Evolutionary conservation across 2,888 invertebrate genomes (phyloP), one percentile per base, ranked within the genome.

Genomic region (Cantharis flavilabris): DNA sequence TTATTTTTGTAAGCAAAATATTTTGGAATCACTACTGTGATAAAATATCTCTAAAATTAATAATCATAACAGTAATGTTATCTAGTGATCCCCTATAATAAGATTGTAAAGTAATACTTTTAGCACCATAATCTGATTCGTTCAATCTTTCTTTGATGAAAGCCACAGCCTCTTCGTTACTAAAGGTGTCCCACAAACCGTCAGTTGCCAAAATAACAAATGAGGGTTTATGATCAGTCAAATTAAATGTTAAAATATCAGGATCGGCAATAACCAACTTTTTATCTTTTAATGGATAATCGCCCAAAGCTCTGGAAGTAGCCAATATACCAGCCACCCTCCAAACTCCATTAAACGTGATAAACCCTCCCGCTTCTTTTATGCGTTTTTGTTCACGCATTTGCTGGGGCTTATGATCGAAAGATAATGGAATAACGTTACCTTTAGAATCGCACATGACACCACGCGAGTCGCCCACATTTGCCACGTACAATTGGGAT

Each of bases 321-420:
- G 98, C 98, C 82, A 98, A 90, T 82, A 98, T 97, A 7, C 98
- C 98, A 72, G 97, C 97, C 4, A 98, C 98, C 83, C 98, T 90
- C 98, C 98, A 98, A 1, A 98, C 98, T 30, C 98, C 98, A 86
- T 97, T 96, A 85, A 97, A 98, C 69, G 96, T 95, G 71, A 98
- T 96, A 86, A 96, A 96, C 16, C 98, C 98, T 70, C 98, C 98
- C 26, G 98, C 98, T 86, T 97, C 96, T 86, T 96, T 95, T 84
- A 98, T 98, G 80, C 98, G 91, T 85, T 94, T 96, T 76, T 94
- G 93, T 90, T 98, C 98, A 83, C 97, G 92, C 90, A 97, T 96
- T 92, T 97, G 96, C 86, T 97, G 96, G 62, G 98, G 98, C 89
- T 98, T 98, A 87, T 98, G 98, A 88, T 98, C 98, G 88, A 96